phyloP scores from a whole-genome alignment of 2,113 vertebrate species.

The Platichthys stellatus region DNA sequence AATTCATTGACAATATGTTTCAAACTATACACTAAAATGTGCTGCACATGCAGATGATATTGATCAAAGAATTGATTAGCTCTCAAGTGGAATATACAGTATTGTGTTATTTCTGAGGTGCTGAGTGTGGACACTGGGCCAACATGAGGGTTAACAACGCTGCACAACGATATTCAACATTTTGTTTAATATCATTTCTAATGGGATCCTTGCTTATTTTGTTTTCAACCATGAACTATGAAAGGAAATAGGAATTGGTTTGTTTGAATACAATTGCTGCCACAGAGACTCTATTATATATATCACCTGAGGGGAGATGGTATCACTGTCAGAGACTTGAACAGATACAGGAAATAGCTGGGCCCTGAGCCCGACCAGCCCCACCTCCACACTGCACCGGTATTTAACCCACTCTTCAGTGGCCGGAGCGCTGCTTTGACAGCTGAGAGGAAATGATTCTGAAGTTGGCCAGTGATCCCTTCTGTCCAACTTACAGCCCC shows the following conservation, averaged over 20 bases:
- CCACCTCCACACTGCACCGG: background rate
- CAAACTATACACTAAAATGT: too few relatives aligned
- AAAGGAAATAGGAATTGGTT: background rate
- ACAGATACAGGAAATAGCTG: constrained; percentile 38
- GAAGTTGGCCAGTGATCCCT: constrained; percentile 60
- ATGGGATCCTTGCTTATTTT: too few relatives aligned
- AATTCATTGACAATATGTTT: background rate
- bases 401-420: constrained; percentile 38
- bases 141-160: too few relatives aligned
- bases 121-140: background rate
- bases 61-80: too few relatives aligned
- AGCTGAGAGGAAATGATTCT: constrained; percentile 69
- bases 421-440: constrained; percentile 46
- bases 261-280: background rate
- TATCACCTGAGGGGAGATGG: constrained; percentile 1
- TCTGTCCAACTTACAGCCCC: constrained; percentile 46
- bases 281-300: background rate
- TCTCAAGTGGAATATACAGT: too few relatives aligned
- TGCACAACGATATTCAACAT: too few relatives aligned
- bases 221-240: too few relatives aligned
- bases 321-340: background rate
- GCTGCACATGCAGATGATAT: background rate
- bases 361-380: background rate
- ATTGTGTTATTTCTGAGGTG: too few relatives aligned
- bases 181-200: too few relatives aligned